phyloP scores from a whole-genome alignment of 2,113 vertebrate genomes.

The Xiphophorus hellerii region DNA sequence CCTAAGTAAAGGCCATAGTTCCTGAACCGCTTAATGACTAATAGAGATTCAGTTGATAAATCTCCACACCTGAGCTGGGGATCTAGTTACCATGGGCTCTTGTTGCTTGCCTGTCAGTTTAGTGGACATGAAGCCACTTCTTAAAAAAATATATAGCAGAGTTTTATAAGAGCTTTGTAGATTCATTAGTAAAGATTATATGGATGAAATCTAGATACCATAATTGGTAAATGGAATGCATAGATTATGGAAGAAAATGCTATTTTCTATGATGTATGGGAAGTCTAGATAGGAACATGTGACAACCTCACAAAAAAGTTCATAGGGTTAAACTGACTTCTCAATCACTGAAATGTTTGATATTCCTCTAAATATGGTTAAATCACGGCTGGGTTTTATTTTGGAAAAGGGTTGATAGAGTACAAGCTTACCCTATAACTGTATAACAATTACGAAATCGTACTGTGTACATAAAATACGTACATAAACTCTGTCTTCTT shows the following conservation, averaged over 20 bases:
- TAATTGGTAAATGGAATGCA: not conserved
- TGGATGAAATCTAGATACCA: not conserved
- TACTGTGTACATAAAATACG: not conserved
- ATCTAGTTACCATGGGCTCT: not conserved
- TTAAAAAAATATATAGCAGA: not conserved
- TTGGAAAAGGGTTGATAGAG: no score
- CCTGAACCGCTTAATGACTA: not conserved
- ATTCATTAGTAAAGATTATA: not conserved
- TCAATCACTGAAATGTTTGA: not conserved
- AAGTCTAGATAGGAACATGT: not conserved
- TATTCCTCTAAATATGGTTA: no score
- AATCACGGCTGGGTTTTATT: no score
- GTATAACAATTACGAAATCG: not conserved
- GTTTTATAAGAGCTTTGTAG: not conserved
- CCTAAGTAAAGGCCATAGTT: not conserved
- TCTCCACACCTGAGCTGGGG: not conserved
- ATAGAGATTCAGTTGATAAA: not conserved
- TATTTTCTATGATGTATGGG: no score
- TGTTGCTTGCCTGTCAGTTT: not conserved
- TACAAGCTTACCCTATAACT: no score
- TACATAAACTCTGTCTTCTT: not conserved
- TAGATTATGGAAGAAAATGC: not conserved
- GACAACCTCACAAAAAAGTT: not conserved
- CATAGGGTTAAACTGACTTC: not conserved
- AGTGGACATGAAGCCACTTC: not conserved